A percentile compares a stretch with the other conserved stretches of the same genome.
phyloP scores from a whole-genome alignment of 2,888 invertebrate species.

The Hyles lineata region DNA sequence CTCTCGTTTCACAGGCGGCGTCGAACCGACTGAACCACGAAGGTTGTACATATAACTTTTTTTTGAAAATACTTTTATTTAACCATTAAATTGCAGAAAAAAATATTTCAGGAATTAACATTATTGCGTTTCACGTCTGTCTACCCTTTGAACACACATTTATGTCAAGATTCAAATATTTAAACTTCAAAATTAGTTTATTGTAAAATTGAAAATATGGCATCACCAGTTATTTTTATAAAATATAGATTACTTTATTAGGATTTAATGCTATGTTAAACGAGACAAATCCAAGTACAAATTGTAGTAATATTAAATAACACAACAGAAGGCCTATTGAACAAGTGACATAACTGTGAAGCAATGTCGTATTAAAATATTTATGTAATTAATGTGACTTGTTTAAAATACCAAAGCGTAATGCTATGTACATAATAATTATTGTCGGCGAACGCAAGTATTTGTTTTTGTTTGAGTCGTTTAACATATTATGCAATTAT shows the following conservation, averaged over 20 bases:
- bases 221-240: neutral
- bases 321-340: slow-evolving; percentile 11
- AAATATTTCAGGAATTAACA: no score
- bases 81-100: no score
- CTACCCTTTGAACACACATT: neutral
- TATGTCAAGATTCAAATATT: neutral
- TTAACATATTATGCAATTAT: neutral
- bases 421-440: slow-evolving; percentile 25
- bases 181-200: neutral
- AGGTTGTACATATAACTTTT: no score
- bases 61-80: no score
- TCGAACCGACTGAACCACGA: no score
- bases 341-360: slow-evolving; percentile 13
- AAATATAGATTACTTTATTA: neutral
- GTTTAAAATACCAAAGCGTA: slow-evolving; percentile 35
- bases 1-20: no score
- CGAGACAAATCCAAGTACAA: neutral
- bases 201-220: neutral
- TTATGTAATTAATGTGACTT: slow-evolving; percentile 25
- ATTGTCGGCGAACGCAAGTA: slow-evolving; percentile 3
- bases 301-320: neutral
- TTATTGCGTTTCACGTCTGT: no score
- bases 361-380: slow-evolving; percentile 24
- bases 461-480: neutral
- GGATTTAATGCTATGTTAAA: neutral